Evolutionary conservation across 1,140 invertebrate genomes (phyloP).

Genomic region (Atta colombica): DNA sequence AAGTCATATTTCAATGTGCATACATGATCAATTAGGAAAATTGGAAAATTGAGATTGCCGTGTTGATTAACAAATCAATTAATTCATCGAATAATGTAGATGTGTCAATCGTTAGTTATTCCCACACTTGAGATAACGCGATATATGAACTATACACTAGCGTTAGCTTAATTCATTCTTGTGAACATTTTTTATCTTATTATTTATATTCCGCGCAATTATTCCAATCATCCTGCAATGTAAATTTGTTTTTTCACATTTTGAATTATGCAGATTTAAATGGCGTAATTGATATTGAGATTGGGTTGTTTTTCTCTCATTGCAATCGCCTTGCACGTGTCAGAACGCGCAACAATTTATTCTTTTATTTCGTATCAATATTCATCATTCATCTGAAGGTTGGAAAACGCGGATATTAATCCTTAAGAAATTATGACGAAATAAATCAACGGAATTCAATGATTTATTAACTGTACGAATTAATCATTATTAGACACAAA

Average conservation of each 20-base stretch:
- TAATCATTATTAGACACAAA: not conserved
- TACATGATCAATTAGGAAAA: constrained; percentile 32
- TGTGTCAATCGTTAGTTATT: constrained; percentile 24
- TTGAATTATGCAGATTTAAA: constrained; percentile 46
- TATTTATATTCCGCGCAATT: constrained; percentile 26
- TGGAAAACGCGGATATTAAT: not conserved
- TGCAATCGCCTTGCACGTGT: not conserved
- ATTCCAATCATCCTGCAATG: constrained; percentile 36
- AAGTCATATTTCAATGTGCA: not conserved
- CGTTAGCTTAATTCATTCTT: not conserved
- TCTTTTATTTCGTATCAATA: constrained; percentile 2
- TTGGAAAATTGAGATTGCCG: constrained; percentile 32
- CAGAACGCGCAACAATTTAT: not conserved
- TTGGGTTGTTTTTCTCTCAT: constrained; percentile 48
- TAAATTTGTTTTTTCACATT: constrained; percentile 38
- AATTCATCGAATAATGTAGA: not conserved
- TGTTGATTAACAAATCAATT: constrained; percentile 26
- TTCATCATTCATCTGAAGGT: not conserved
- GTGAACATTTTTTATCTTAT: constrained; percentile 18
- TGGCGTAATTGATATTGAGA: constrained; percentile 41
- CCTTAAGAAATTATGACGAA: not conserved
- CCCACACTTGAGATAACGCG: not conserved
- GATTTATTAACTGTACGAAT: not conserved
- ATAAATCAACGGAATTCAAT: not conserved
- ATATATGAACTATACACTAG: constrained; percentile 18